Evolutionary conservation across 2,113 vertebrate species (phyloP), one percentile per base, ranked within the genome.

Genomic region (Seriola quinqueradiata): DNA sequence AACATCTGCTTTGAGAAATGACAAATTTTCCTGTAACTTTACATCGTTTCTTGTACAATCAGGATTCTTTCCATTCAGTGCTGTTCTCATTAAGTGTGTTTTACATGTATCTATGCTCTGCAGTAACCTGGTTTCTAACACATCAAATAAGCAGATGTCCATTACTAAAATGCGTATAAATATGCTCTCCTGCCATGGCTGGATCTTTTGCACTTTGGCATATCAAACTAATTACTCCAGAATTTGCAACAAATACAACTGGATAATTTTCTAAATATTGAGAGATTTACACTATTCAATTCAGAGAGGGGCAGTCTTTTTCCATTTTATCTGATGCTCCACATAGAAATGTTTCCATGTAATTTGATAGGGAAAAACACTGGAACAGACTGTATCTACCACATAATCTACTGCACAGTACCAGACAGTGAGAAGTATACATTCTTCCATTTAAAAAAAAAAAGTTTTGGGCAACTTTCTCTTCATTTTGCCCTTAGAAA

Each of bases 11-110:
- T 64, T 17, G 36, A 61, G 57, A 54, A 72, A 46, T 46, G 23
- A 23, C 36, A 23, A 21, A 46, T 21, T 3, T n/a, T 65, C 11
- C 63, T 73, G 23, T 46, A 32, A 28, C 50, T 79, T 42, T 42
- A 23, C 17, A 52, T 59, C 0, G 0, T 19, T 52, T 69, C 28
- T 70, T 55, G 4, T 23, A 8, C 4, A 34, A 65, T 21, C 13
- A 36, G 19, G 13, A 70, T 28, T 23, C 14, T 68, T 77, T 83
- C n/a, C 69, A 52, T 44, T 68, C 40, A 28, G 48, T 52, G 67
- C 17, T 58, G 28, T 50, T 63, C 70, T 79, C 23, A 60, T 77
- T 46, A 70, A 44, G 21, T 52, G 19, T 21, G 21, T 72, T 81
- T 76, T 70, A 75, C 21, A 52, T 61, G 59, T 25, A 58, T 8